phyloP scores from a whole-genome alignment of 2,797 vertebrate genomes.

The Falco novaeseelandiae region DNA sequence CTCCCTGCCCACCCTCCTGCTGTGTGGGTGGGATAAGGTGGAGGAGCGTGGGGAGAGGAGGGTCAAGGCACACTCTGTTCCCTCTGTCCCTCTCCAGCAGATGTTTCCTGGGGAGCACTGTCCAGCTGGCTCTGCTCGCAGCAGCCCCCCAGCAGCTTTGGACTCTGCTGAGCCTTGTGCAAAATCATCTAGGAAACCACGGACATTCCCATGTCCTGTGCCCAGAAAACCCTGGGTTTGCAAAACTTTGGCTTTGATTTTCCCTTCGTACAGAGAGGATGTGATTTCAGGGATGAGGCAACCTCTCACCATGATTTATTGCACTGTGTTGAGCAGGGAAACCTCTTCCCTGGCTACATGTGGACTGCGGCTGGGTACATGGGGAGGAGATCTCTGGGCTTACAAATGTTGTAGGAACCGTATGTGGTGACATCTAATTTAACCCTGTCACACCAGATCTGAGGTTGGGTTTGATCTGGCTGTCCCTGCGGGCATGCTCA shows the following conservation, averaged over 20 bases:
- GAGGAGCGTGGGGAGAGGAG: background rate
- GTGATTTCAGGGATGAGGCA: background rate
- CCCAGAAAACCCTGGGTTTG: background rate
- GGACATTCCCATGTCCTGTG: background rate
- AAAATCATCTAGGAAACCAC: background rate
- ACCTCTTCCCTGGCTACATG: background rate
- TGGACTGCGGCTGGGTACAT: accelerated
- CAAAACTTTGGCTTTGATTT: background rate
- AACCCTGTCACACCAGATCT: background rate
- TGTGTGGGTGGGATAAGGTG: background rate
- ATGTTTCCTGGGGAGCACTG: conserved; percentile 12
- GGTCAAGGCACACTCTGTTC: background rate
- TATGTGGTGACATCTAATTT: background rate
- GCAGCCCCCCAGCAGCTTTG: background rate
- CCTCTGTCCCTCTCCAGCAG: background rate
- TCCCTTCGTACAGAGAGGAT: background rate
- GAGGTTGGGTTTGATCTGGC: background rate
- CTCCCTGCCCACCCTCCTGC: background rate
- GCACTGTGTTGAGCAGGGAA: background rate
- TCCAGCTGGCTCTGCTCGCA: conserved; percentile 7
- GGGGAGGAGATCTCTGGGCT: background rate
- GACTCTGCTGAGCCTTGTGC: background rate
- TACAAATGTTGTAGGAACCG: background rate
- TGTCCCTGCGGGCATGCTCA: accelerated
- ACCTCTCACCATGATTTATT: background rate